These are phyloP conservation scores for Belgica antarctica DNA, from an alignment of 2,888 invertebrate species.

Conservation along the genomic window DNA sequence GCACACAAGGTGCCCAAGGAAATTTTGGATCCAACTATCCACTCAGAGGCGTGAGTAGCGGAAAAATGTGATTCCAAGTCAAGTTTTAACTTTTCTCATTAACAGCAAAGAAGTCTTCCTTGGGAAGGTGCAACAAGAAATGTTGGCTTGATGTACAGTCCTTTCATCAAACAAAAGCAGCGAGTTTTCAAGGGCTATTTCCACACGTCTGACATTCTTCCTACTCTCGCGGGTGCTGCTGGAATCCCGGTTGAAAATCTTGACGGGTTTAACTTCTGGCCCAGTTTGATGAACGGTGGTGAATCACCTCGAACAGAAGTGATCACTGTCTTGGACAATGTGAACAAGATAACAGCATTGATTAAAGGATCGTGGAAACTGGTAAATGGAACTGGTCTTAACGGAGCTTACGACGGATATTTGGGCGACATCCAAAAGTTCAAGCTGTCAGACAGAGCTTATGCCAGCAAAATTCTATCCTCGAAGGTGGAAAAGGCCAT, in stretches of 20 bases:
- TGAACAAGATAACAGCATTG: constrained; percentile 51
- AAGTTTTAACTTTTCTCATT: not conserved
- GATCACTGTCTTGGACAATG: constrained; percentile 68
- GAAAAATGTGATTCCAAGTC: constrained; percentile 48
- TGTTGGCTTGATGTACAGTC: constrained; percentile 73
- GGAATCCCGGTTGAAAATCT: constrained; percentile 46
- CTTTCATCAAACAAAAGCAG: constrained; percentile 50
- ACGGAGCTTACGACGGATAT: not conserved
- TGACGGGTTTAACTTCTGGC: constrained; percentile 71
- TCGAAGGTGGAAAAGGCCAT: not conserved
- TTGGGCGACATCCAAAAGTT: not conserved
- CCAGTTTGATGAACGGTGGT: constrained; percentile 58
- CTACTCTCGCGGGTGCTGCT: constrained; percentile 60
- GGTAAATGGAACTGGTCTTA: constrained; percentile 48
- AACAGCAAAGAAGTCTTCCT: constrained; percentile 69
- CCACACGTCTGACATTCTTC: constrained; percentile 76
- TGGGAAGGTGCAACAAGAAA: constrained; percentile 85
- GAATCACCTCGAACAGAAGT: constrained; percentile 60
- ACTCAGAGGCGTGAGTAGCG: constrained; percentile 73
- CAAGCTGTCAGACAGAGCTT: not conserved
- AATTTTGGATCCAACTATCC: constrained; percentile 81
- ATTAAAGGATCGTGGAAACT: constrained; percentile 50
- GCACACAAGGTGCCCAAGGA: constrained; percentile 66
- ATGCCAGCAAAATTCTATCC: not conserved
- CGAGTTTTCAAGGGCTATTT: constrained; percentile 68